A percentile compares a stretch with the other conserved stretches of the same genome.
These are phyloP conservation scores for Epizoanthus scotinus DNA, from an alignment of 92 coral and sea anemone genomes.

Conservation along the genomic window DNA sequence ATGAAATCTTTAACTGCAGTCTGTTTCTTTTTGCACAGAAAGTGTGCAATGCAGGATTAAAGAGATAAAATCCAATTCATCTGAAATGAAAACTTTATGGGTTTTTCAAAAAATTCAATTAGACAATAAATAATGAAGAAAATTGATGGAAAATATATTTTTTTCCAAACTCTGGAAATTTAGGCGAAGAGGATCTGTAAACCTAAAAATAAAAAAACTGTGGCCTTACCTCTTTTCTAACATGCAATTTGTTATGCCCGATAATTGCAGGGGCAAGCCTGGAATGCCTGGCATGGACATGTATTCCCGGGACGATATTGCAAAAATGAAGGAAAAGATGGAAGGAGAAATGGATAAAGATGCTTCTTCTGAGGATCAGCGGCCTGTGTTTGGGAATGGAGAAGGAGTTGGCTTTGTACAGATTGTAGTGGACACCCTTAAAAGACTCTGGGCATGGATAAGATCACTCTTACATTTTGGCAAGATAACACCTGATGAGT, in stretches of 20 bases:
- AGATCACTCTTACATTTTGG: conserved; percentile 57
- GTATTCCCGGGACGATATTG: conserved; percentile 95
- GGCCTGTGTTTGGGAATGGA: conserved; percentile 56
- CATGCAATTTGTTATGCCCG: background rate
- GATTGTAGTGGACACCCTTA: conserved; percentile 61
- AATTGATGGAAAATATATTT: too few species aligned
- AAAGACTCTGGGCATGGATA: conserved; percentile 84
- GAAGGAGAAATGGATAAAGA: conserved; percentile 52
- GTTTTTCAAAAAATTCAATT: too few species aligned
- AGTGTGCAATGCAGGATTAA: too few species aligned
- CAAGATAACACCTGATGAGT: conserved; percentile 54
- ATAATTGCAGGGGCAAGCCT: conserved; percentile 75
- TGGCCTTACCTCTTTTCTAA: background rate
- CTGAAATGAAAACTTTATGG: too few species aligned
- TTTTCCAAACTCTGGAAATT: too few species aligned
- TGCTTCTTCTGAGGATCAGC: conserved; percentile 41
- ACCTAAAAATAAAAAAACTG: too few species aligned
- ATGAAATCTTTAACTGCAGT: too few species aligned
- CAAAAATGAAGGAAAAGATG: conserved; percentile 76
- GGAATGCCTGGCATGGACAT: conserved; percentile 99
- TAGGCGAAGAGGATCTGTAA: too few species aligned
- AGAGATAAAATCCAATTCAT: too few species aligned
- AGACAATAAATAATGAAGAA: too few species aligned
- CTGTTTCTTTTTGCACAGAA: too few species aligned
- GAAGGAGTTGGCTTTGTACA: conserved; percentile 78